phyloP scores from a whole-genome alignment of 2,888 invertebrate species.

The Allolobophora icterica region DNA sequence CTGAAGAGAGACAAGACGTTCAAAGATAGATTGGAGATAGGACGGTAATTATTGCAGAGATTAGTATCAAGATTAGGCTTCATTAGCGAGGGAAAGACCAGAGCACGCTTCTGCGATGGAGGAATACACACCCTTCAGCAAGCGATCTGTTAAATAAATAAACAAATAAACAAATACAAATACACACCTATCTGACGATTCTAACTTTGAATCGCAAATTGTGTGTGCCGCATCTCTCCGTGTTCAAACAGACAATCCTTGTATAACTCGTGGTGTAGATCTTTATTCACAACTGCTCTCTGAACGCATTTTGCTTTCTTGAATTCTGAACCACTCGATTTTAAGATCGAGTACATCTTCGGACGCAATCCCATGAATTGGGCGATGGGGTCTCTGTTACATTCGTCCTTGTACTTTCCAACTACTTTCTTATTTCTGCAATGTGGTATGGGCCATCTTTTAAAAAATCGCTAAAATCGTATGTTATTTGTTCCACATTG shows the following conservation, averaged over 20 bases:
- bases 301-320: not conserved
- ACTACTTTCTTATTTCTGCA: not conserved
- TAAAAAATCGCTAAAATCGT: conserved; percentile 30
- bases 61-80: too few species aligned
- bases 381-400: not conserved
- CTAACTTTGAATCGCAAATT: too few species aligned
- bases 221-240: not conserved
- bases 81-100: too few species aligned
- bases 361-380: not conserved
- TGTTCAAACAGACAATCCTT: not conserved
- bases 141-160: too few species aligned
- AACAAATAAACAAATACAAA: too few species aligned
- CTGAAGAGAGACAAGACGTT: too few species aligned
- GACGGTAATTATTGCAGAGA: too few species aligned
- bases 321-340: not conserved
- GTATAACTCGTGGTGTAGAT: too few species aligned
- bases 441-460: not conserved
- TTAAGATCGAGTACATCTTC: not conserved
- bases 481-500: not conserved
- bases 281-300: not conserved
- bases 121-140: too few species aligned
- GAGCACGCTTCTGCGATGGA: too few species aligned
- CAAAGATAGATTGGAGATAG: too few species aligned
- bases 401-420: not conserved
- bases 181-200: too few species aligned